Base-by-base conservation (phyloP, 2,888 invertebrate genomes). In the Apotomis turbidana region DNA sequence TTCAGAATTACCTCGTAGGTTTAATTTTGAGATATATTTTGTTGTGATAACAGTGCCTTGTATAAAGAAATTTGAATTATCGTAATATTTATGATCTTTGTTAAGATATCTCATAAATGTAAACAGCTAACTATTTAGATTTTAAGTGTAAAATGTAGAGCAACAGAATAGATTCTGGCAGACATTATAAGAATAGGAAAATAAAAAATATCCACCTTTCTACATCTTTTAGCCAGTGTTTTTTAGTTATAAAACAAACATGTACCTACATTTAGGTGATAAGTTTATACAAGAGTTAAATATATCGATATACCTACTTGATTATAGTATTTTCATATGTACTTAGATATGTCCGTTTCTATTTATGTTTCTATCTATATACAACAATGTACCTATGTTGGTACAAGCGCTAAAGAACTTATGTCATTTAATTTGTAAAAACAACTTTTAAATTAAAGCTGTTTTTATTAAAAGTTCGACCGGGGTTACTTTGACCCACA, bases 1-100 rank as follows among this genome's bases (percentile, higher is more conserved):
- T 74, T 74, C 73, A 67, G 70, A 74, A 63, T 68, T 83, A 83
- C 82, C 82, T 83, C 82, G 77, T 81, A 78, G 74, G 66, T 69
- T 75, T 76, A 77, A 55, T 58, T 64, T 73, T 73, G 73, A 71
- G 74, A 73, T 74, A 72, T 79, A 80, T 77, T 79, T 68, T 84
- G 82, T 83, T 90, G 90, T 90, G 90, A 90, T 90, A 89, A 81
- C 82, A 80, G 89, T 89, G 90, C 88, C 90, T 73, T 73, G 41
- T 68, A 66, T 46, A 55, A 55, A 64, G 27, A 49, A 49, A 51
- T 27, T 54, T 27, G 27, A 27, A 57, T n/a, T 62, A 70, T 46
- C 44, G 6, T 44, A 41, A 36, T 71, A 68, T 61, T 68, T 71
- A 71, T 71, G 59, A 9, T 52, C 66, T 12, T 15, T n/a, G 9